These are phyloP conservation scores for Lymantria monacha DNA, from an alignment of 2,888 invertebrate genomes.

Conservation along the genomic window DNA sequence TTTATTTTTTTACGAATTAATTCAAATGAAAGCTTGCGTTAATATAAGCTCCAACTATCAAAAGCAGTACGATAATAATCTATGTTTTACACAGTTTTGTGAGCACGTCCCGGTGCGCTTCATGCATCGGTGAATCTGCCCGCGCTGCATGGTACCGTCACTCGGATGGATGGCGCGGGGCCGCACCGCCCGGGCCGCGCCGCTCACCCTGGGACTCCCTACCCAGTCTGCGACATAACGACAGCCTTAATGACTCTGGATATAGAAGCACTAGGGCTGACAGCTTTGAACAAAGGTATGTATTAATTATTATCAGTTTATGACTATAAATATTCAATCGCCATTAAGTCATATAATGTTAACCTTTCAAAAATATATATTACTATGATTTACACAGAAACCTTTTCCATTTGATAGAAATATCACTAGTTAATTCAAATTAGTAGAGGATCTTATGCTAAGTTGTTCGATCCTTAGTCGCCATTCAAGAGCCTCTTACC, in stretches of 20 bases:
- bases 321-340: neutral
- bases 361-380: no score
- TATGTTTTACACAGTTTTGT: constrained; percentile 64
- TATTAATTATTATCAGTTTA: constrained; percentile 1
- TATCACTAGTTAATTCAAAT: no score
- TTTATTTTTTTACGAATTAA: no score
- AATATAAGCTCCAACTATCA: constrained; percentile 17
- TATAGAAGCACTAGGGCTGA: constrained; percentile 93
- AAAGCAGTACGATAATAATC: constrained; percentile 20
- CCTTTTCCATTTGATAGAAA: no score
- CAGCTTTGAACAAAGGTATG: constrained; percentile 92
- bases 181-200: constrained; percentile 83
- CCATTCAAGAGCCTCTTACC: no score
- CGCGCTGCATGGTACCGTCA: constrained; percentile 95
- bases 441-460: no score
- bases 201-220: constrained; percentile 94
- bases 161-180: constrained; percentile 91
- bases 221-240: constrained; percentile 92
- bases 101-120: constrained; percentile 88
- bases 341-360: neutral
- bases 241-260: constrained; percentile 93
- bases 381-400: no score
- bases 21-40: neutral
- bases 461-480: no score
- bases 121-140: constrained; percentile 94